Conservation (phyloP, 2,888 invertebrate genomes). For the Dendrolimus houi region DNA sequence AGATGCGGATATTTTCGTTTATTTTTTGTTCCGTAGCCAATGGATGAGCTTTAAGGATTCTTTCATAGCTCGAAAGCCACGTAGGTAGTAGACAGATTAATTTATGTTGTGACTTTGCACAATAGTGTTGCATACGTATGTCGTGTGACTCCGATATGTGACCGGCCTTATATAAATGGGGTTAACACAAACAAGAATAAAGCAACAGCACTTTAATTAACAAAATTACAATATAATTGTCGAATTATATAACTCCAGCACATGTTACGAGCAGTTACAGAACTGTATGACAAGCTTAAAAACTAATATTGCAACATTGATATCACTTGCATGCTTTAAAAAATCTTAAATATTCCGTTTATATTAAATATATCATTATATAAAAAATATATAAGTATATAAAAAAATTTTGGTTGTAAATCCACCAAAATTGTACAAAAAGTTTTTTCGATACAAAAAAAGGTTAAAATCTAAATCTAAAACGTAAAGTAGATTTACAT, state of each 20-base stretch:
- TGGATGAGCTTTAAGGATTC: too few relatives aligned
- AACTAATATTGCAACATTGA: constrained; percentile 70
- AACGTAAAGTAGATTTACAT: constrained; percentile 43
- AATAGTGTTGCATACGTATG: too few relatives aligned
- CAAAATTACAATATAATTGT: constrained; percentile 48
- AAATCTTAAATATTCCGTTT: constrained; percentile 17
- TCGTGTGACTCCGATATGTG: too few relatives aligned
- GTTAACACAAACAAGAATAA: constrained; percentile 31
- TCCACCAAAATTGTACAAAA: background rate
- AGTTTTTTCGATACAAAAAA: background rate
- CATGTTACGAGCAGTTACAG: constrained; percentile 5
- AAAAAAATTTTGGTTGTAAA: background rate
- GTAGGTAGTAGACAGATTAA: too few relatives aligned
- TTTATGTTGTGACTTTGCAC: too few relatives aligned
- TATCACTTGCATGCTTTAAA: constrained; percentile 64
- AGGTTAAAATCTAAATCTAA: constrained; percentile 2
- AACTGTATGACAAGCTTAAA: constrained; percentile 37
- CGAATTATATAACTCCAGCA: constrained; percentile 25
- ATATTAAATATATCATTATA: constrained; percentile 20
- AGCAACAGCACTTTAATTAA: constrained; percentile 72
- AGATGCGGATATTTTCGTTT: too few relatives aligned
- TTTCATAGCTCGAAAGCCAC: too few relatives aligned
- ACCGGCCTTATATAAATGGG: constrained; percentile 2
- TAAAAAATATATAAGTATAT: constrained; percentile 1
- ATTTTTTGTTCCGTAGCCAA: too few relatives aligned